phyloP scores from a whole-genome alignment of 2,113 vertebrate species.

The Caloenas nicobarica region DNA sequence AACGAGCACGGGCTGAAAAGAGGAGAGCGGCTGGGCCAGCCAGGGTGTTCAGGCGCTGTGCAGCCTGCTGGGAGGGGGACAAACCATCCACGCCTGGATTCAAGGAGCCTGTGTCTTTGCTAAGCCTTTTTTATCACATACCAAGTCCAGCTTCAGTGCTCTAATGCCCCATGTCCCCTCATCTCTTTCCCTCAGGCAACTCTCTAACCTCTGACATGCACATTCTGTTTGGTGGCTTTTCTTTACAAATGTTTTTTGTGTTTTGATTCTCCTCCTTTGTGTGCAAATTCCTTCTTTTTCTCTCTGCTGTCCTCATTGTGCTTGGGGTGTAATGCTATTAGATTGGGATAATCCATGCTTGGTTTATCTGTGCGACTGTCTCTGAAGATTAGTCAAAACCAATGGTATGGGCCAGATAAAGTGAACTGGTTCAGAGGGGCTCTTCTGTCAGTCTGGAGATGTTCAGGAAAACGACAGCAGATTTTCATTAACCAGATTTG shows the following conservation, averaged over 20 bases:
- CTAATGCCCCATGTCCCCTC: slow-evolving; percentile 2
- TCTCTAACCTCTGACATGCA: slow-evolving; percentile 45
- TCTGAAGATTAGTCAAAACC: slow-evolving; percentile 62
- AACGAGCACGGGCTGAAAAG: not conserved
- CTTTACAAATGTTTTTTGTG: slow-evolving; percentile 53
- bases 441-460: slow-evolving; percentile 18
- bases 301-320: slow-evolving; percentile 35
- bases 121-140: not conserved
- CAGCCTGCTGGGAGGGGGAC: not conserved
- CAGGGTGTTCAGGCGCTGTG: too few species aligned
- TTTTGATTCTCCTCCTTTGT: slow-evolving; percentile 61
- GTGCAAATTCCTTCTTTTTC: slow-evolving; percentile 54
- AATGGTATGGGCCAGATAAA: slow-evolving; percentile 11
- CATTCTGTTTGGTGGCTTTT: slow-evolving; percentile 50
- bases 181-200: slow-evolving; percentile 8
- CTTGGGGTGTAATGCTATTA: slow-evolving; percentile 63
- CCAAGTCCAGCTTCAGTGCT: slow-evolving; percentile 14
- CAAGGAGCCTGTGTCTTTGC: not conserved
- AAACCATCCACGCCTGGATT: not conserved
- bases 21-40: not conserved
- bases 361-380: slow-evolving; percentile 67
- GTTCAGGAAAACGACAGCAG: slow-evolving; percentile 32
- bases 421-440: slow-evolving; percentile 6
- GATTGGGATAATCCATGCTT: slow-evolving; percentile 58
- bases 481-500: slow-evolving; percentile 25